Base-by-base conservation (phyloP, 2,888 invertebrate genomes). In the Yponomeuta plumbellus region DNA sequence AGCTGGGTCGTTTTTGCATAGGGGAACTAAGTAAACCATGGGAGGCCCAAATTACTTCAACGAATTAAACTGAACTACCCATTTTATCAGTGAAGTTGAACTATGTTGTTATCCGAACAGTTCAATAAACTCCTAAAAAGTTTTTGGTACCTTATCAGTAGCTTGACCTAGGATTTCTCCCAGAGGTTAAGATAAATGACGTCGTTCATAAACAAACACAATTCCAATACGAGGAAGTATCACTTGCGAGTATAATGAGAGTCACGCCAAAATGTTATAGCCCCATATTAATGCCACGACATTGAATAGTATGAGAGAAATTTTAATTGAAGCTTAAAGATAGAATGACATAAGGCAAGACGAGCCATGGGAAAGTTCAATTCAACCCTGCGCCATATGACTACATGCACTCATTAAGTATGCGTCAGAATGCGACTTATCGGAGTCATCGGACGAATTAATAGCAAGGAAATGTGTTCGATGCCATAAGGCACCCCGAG, bases 391-490 rank as follows among this genome's bases (percentile, higher is more conserved):
- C 76, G 76, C 78, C 84, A 84, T 86, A 80, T 83, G 85, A 85
- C 78, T 83, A 84, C 86, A 80, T 83, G 85, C 85, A 80, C 77
- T 80, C 81, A 86, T 89, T 86, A 81, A 70, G 79, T 83, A 88
- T 89, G 80, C 85, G 78, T 77, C 74, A 76, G 78, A 77, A 74
- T 64, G 39, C 39, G 71, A 76, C 80, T 79, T 89, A 90, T 90
- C 90, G 82, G 78, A 79, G 82, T 81, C 81, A 86, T 87, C 87
- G 78, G 79, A 75, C 76, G 82, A 86, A 88, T 88, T 89, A 88
- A 89, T 88, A 81, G 85, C 86, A 86, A 90, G 87, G 86, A 89
- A 66, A 76, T 79, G 74, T 76, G 73, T 73, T 77, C 76, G 75
- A 81, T 76, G 77, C 85, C 90, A 89, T 88, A 88, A 83, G 85